Base-by-base conservation (phyloP, 2,888 invertebrate genomes). In the Chymomyza amoena region DNA sequence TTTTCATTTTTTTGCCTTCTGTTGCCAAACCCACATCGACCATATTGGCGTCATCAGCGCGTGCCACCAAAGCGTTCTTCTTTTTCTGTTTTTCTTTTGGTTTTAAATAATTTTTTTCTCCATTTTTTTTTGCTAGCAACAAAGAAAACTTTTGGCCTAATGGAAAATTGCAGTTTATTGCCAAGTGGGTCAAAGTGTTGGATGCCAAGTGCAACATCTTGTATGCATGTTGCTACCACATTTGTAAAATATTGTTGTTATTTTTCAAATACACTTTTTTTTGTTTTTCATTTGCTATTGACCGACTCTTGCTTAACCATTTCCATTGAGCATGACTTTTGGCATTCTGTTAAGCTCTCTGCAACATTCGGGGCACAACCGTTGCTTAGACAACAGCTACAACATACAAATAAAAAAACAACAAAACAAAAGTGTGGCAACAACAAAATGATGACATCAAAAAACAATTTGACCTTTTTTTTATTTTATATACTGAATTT, bases 401-500 rank as follows among this genome's bases (percentile, higher is more conserved):
- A 18, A 54, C 20, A 9, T 15, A 25, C 25, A 25, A 25, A 25
- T 25, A 25, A 25, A 25, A 25, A 25, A 25, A 25, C 6, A n/a
- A 52, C 13, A 39, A 39, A 10, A 39, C 5, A 52, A 15, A 15
- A 52, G n/a, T 52, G 52, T 16, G n/a, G 20, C 18, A 25, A 18
- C 51, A 13, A 50, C 20, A 16, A 56, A 66, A 66, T 66, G 62
- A 52, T 60, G 56, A 74, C 60, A 73, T 65, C 75, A 69, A 79
- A 80, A 80, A 76, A 52, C 57, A 61, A 76, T 81, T 75, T 81
- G 81, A 79, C 79, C 81, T 81, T 81, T 79, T 73, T 79, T 25
- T 25, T 25, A 20, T n/a, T n/a, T n/a, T 45, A 45, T 13, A 13
- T 45, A 13, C 39, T 4, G 4, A 45, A 13, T 45, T 45, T 45